Evolutionary conservation across 2,797 vertebrate genomes (phyloP), one percentile per base, ranked within the genome.

Genomic region (Chelon auratus): DNA sequence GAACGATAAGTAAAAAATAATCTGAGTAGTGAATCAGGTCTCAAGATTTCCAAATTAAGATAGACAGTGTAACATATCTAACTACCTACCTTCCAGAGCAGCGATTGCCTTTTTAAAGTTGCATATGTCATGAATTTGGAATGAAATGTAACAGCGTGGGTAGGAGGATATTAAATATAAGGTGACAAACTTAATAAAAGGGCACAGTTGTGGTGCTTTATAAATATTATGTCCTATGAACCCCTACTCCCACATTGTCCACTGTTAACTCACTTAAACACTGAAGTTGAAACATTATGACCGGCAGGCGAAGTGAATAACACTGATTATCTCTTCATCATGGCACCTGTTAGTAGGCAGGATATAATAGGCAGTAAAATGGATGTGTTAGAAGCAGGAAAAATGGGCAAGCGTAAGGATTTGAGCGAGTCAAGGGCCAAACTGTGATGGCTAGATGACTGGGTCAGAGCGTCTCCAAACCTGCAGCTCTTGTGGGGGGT

Each of bases 1-100:
- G 37, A 22, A 9, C 7, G 43, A 55, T 43, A 62, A 62, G 36
- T 52, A 43, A 39, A 69, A 20, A 72, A 20, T 42, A 18, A 56
- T 37, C 13, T 12, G 9, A 71, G 65, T 52, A 50, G 22, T 39
- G 0, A 68, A 48, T 72, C 2, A 1, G 8, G 26, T 62, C 5
- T 54, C 5, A 57, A 61, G 1, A 59, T 12, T 48, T 22, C 0
- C 68, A 57, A 15, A 57, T 4, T 10, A 57, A 43, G 45, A 12
- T n/a, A 45, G 13, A 12, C 20, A 45, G 13, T 22, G 24, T 36
- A 6, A 8, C 30, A 33, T 33, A 33, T 6, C 30, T 33, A 7
- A 6, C 30, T 33, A 33, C 30, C 30, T 33, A 6, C 7, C 30
- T 51, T 33, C 10, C 5, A 33, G 18, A 24, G 22, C 51, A 26